Evolutionary conservation across 2,888 invertebrate species (phyloP).

Genomic region (Melolontha melolontha): DNA sequence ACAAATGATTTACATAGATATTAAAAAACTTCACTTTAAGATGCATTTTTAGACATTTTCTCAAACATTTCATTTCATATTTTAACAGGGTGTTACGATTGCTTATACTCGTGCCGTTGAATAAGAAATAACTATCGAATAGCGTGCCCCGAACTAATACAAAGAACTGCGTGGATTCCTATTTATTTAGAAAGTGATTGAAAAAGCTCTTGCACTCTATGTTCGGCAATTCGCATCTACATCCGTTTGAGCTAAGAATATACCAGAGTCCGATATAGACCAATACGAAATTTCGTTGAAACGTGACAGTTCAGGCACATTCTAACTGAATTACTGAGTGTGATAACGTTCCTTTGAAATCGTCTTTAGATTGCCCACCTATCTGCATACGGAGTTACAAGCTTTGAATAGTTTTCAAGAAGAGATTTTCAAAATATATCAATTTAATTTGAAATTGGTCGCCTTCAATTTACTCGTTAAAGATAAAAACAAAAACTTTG

Average conservation of each 20-base stretch:
- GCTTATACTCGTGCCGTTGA: too few relatives aligned
- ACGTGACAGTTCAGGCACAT: constrained; percentile 48
- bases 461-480: too few relatives aligned
- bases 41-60: too few relatives aligned
- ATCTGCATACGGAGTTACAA: constrained; percentile 55
- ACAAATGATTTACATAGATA: too few relatives aligned
- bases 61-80: too few relatives aligned
- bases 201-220: constrained; percentile 57
- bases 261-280: constrained; percentile 39
- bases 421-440: too few relatives aligned
- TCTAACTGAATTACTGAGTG: constrained; percentile 54
- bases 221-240: constrained; percentile 58
- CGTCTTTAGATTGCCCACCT: constrained; percentile 60
- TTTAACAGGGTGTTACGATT: too few relatives aligned
- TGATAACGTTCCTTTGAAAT: constrained; percentile 63
- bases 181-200: constrained; percentile 58
- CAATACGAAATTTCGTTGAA: neutral
- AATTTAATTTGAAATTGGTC: too few relatives aligned
- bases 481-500: too few relatives aligned
- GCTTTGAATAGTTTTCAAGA: constrained; percentile 25
- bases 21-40: too few relatives aligned
- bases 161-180: constrained; percentile 49
- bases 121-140: too few relatives aligned
- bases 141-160: constrained; percentile 30
- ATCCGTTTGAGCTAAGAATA: constrained; percentile 59